Base-by-base conservation (phyloP, 37 sponge, comb jelly and placozoan species). In the Theonella swinhoei region DNA sequence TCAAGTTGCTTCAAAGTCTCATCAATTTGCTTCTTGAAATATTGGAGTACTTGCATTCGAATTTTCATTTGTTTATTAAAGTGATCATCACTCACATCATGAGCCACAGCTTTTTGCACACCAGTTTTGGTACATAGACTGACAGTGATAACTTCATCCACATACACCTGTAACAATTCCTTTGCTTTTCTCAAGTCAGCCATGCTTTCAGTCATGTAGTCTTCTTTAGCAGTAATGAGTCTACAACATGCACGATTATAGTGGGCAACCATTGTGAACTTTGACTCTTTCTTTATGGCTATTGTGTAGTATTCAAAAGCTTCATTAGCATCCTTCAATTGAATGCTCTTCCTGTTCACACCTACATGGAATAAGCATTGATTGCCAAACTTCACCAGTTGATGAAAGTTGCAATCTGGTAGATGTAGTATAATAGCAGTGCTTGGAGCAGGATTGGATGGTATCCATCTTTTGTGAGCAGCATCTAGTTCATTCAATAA, bases 51-150 rank as follows among this genome's bases (percentile, higher is more conserved):
- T 43, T 42, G 58, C 30, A 31, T 4, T 70, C 75, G 47, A 39
- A 74, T 58, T 74, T 74, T 58, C 75, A 74, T 74, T 74, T 74
- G 75, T 42, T 4, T 74, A 24, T 19, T 2, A 42, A 74, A 28
- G 58, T 74, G 26, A 35, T 71, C 39, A 24, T 5, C 72, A 29
- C 11, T 28, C 30, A 23, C 19, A 23, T 65, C 29, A 23, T n/a
- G 5, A n/a, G 66, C 30, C 7, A 24, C 24, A 7, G 5, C 19
- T 8, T 24, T 7, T 5, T 65, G 7, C 66, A 11, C 30, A 65
- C 5, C 71, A 36, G 7, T 17, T 5, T 77, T 62, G n/a, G 66
- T 25, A 30, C 65, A 42, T 47, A 43, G 7, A 47, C 7, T 7
- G 11, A 47, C 54, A 7, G 14, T 17, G 11, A 17, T 7, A 47